Conservation (phyloP, 2,888 invertebrate species). For the Latrodectus elegans region DNA sequence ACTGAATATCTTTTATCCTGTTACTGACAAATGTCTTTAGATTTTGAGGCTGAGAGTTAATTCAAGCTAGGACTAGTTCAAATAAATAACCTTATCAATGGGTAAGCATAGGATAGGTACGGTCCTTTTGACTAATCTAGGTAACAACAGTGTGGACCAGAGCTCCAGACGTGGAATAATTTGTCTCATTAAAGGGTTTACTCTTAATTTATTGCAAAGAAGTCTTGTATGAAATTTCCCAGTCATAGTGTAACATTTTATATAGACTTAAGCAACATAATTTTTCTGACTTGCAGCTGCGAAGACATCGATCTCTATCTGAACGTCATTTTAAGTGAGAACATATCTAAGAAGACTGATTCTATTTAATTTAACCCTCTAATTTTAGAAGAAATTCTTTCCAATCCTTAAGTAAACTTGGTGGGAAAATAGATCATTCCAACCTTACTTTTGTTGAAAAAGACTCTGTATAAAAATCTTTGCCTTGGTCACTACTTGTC, state of each 20-base stretch:
- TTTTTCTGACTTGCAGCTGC: not conserved
- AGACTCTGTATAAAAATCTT: conserved; percentile 18
- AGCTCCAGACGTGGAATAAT: not conserved
- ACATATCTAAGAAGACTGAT: too few relatives aligned
- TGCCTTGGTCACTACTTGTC: not conserved
- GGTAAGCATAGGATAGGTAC: too few relatives aligned
- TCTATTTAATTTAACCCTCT: too few relatives aligned
- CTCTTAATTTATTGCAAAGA: not conserved
- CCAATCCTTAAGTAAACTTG: not conserved
- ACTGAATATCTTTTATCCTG: too few relatives aligned
- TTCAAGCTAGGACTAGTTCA: too few relatives aligned
- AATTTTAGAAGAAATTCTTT: not conserved
- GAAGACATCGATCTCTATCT: not conserved
- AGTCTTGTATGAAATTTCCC: not conserved
- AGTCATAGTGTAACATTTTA: not conserved
- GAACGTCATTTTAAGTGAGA: too few relatives aligned
- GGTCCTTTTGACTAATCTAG: too few relatives aligned
- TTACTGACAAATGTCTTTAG: too few relatives aligned
- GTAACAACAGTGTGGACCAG: too few relatives aligned
- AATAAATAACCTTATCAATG: not conserved
- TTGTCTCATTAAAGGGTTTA: not conserved
- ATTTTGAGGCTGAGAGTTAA: too few relatives aligned
- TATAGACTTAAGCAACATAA: not conserved
- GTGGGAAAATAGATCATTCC: not conserved
- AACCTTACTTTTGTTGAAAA: not conserved